A percentile compares a stretch with the other conserved stretches of the same genome.
phyloP scores from a whole-genome alignment of 2,113 vertebrate genomes.

The Neotoma lepida region DNA sequence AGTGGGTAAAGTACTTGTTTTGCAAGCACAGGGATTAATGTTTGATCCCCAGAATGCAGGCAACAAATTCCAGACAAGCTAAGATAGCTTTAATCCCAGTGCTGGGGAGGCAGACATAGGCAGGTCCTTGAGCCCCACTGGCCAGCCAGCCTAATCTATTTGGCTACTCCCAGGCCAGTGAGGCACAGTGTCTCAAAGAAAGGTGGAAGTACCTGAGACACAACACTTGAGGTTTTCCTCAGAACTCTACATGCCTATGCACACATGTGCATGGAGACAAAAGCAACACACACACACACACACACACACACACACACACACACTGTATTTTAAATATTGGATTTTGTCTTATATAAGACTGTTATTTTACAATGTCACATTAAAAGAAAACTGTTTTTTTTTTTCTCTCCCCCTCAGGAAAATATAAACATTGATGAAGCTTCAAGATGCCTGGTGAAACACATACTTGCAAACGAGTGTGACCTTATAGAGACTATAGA shows the following conservation, averaged over 20 bases:
- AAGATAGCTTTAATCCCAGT: neutral
- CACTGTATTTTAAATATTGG: neutral
- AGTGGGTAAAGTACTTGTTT: neutral
- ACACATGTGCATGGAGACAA: neutral
- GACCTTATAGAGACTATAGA: slow-evolving; percentile 90
- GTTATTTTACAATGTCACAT: slow-evolving; percentile 1
- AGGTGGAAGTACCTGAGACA: neutral
- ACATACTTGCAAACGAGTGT: slow-evolving; percentile 95
- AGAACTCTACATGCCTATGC: too few species aligned
- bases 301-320: neutral
- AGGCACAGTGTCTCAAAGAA: neutral
- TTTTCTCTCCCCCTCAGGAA: slow-evolving; percentile 87
- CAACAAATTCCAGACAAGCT: neutral
- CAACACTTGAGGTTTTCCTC: neutral
- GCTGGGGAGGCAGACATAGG: neutral
- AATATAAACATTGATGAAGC: slow-evolving; percentile 96
- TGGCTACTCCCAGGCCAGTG: neutral
- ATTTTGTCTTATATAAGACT: neutral
- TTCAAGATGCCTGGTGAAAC: slow-evolving; percentile 95
- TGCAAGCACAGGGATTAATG: neutral
- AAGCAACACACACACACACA: neutral
- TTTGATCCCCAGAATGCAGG: neutral
- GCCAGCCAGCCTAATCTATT: neutral
- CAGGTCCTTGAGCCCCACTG: too few species aligned
- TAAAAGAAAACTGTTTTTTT: slow-evolving; percentile 33